Evolutionary conservation across 1,140 invertebrate genomes (phyloP), one percentile per base, ranked within the genome.

Genomic region (Heterodera schachtii): DNA sequence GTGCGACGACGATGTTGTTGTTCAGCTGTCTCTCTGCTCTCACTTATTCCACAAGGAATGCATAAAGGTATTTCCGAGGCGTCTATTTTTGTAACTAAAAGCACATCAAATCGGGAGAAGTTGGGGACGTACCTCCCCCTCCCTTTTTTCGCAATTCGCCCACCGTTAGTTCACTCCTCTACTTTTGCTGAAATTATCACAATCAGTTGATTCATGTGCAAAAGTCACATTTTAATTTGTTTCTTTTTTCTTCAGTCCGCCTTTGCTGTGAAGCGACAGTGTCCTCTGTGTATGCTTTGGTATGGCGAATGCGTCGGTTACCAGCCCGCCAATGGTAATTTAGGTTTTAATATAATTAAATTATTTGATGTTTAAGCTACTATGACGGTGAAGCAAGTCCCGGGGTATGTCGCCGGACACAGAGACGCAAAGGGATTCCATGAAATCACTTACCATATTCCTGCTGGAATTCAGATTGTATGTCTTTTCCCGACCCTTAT

Each of bases 241-340:
- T 66, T 21, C 3, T 49, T 49, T 43, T 13, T 41, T 16, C 21
- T 84, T 83, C 47, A 84, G 82, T 57, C 67, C n/a, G 82, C 82
- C 11, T 83, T 83, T 8, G 75, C 73, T 16, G 76, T 77, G 9
- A 84, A 85, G 47, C 74, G 80, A 13, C 83, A 82, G 66, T 84
- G 83, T 49, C 83, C 83, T 4, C 21, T 81, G 16, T 84, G 83
- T 57, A 84, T 84, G 83, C 57, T 69, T 16, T 85, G 77, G 82
- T 84, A 85, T 46, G 60, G 60, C 7, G 67, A 73, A 16, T 43
- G 77, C 16, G 44, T 84, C n/a, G 83, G 83, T n/a, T 47, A 84
- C 73, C 83, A 84, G 44, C 83, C 83, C 31, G 43, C 31, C 31
- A 60, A 64, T 80, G 77, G 77, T 78, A 69, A 13, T 78, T 70